Percentiles rank a stretch among this genome's conserved stretches.
These are phyloP conservation scores for Thamnophis sirtalis DNA, from an alignment of 2,113 vertebrate species.

Conservation along the genomic window DNA sequence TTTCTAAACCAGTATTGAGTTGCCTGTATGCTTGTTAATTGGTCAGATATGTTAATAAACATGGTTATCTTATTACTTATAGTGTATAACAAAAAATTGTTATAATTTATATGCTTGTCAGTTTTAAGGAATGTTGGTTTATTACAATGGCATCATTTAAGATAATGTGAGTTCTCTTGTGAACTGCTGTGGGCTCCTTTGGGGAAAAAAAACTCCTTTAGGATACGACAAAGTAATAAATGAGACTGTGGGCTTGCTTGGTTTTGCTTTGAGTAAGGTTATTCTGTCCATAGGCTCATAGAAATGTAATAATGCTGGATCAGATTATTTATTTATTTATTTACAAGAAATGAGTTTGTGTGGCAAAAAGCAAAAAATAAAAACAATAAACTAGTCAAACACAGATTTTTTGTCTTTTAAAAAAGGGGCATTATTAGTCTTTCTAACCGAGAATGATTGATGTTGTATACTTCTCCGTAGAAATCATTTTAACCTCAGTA, in stretches of 20 bases:
- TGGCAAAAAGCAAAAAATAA: no score
- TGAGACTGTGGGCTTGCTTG: not conserved
- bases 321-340: not conserved
- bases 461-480: not conserved
- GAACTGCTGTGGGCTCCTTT: not conserved
- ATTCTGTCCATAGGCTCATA: not conserved
- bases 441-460: not conserved
- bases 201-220: not conserved
- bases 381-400: no score
- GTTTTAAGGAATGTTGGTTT: not conserved
- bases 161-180: not conserved
- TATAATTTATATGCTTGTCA: not conserved
- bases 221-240: not conserved
- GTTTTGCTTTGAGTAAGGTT: not conserved
- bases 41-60: not conserved
- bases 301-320: not conserved
- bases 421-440: not conserved
- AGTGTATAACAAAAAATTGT: not conserved
- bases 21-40: not conserved
- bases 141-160: not conserved
- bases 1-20: not conserved
- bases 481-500: not conserved
- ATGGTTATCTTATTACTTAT: not conserved
- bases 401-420: no score
- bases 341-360: no score